A percentile compares a stretch with the other conserved stretches of the same genome.
phyloP scores from a whole-genome alignment of 2,113 vertebrate genomes.

The Notothenia rossii region DNA sequence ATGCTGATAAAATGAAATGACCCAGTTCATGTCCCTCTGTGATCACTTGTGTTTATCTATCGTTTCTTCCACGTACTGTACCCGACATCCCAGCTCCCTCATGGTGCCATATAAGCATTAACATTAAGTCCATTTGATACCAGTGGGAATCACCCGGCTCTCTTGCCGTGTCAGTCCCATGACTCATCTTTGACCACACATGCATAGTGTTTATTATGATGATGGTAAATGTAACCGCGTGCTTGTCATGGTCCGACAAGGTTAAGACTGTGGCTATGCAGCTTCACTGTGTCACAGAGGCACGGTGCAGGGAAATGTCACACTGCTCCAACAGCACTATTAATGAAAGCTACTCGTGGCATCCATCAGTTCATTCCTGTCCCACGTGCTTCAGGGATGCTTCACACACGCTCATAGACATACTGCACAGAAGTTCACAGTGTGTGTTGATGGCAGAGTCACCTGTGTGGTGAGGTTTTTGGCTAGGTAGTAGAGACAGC shows the following conservation, averaged over 20 bases:
- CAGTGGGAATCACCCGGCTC: background rate
- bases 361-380: constrained; percentile 31
- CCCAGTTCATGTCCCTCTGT: constrained; percentile 7
- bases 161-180: constrained; percentile 22
- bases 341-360: constrained; percentile 51
- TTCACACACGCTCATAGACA: background rate
- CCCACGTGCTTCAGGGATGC: constrained; percentile 18
- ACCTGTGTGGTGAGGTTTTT: constrained; percentile 63
- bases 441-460: constrained; percentile 62
- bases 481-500: constrained; percentile 72
- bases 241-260: constrained; percentile 37
- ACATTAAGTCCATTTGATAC: constrained; percentile 27
- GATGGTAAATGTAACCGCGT: constrained; percentile 8
- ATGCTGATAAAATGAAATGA: constrained; percentile 43
- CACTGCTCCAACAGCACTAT: constrained; percentile 38
- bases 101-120: background rate
- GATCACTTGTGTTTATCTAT: background rate
- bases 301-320: constrained; percentile 66
- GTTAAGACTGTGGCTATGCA: constrained; percentile 43
- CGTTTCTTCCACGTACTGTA: background rate
- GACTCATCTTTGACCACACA: constrained; percentile 44
- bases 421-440: constrained; percentile 32
- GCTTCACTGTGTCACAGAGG: background rate
- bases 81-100: constrained; percentile 1
- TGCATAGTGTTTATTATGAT: constrained; percentile 26